These are phyloP conservation scores for Oikopleura dioica DNA, from an alignment of 23 tunicate species.

Conservation along the genomic window DNA sequence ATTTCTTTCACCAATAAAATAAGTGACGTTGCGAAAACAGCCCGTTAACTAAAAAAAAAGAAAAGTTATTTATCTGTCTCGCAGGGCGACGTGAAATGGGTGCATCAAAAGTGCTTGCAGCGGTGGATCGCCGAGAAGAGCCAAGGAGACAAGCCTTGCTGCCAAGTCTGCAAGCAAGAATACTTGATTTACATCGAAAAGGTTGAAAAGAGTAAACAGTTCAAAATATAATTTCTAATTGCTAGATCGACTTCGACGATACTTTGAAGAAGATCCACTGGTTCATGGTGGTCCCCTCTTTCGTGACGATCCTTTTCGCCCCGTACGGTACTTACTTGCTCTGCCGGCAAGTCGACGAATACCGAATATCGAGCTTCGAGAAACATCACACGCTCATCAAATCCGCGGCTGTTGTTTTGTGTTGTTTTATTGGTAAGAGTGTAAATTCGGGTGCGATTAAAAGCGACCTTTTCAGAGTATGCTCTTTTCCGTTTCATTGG, in stretches of 20 bases:
- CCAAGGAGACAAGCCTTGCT: conserved; percentile 20
- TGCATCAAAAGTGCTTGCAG: conserved; percentile 66
- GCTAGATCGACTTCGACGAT: neutral
- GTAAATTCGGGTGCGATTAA: too few relatives aligned
- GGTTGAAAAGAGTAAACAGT: neutral
- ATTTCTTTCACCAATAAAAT: too few relatives aligned
- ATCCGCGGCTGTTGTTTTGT: conserved; percentile 4
- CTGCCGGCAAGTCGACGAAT: neutral
- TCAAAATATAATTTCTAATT: too few relatives aligned
- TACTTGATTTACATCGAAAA: neutral
- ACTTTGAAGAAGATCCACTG: neutral
- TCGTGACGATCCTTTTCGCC: neutral
- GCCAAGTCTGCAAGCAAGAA: conserved; percentile 78
- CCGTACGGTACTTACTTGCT: neutral
- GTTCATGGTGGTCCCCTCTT: neutral
- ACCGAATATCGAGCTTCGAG: neutral
- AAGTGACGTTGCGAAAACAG: too few relatives aligned
- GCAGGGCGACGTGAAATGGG: conserved; percentile 64
- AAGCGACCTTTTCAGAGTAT: conserved; percentile 6
- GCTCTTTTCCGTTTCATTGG: neutral
- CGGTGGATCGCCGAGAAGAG: conserved; percentile 44
- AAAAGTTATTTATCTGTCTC: neutral
- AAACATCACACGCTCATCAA: neutral
- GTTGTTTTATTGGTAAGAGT: neutral
- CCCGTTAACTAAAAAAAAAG: neutral